Percentiles rank a stretch among this genome's conserved stretches.
phyloP scores from a whole-genome alignment of 2,888 invertebrate genomes.

The Philaethria dido region DNA sequence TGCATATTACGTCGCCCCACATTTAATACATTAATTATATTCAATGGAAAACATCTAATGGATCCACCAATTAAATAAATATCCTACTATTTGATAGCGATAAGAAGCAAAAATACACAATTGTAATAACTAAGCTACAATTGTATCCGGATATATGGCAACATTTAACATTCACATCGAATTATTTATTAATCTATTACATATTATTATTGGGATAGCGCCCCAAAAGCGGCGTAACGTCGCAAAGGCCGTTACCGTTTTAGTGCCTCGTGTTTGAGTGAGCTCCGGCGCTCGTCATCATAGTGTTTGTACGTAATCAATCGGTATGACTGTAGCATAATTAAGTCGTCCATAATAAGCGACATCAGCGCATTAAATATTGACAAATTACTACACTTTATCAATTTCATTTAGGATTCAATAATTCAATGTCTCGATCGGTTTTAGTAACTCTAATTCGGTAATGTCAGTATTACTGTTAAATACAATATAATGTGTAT shows the following conservation, averaged over 20 bases:
- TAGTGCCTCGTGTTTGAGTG: not conserved
- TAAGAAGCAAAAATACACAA: constrained; percentile 41
- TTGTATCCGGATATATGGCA: constrained; percentile 43
- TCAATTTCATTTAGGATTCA: constrained; percentile 18
- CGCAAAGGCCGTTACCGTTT: not conserved
- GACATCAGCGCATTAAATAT: constrained; percentile 30
- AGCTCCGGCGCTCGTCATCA: constrained; percentile 9
- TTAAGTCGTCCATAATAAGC: constrained; percentile 29
- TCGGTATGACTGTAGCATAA: constrained; percentile 23
- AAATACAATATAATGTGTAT: constrained; percentile 5
- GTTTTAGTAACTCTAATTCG: constrained; percentile 29
- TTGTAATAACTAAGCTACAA: constrained; percentile 41
- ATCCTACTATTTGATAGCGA: constrained; percentile 40
- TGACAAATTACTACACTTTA: constrained; percentile 17
- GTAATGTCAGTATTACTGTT: constrained; percentile 18
- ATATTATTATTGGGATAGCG: constrained; percentile 31
- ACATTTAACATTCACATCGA: constrained; percentile 44
- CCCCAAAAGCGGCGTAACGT: constrained; percentile 4
- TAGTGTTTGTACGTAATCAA: constrained; percentile 24
- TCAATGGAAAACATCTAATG: constrained; percentile 43
- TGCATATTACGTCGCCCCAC: constrained; percentile 37
- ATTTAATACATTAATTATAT: constrained; percentile 39
- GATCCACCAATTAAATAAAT: constrained; percentile 42
- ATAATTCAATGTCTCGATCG: constrained; percentile 26
- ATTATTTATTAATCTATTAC: constrained; percentile 39